Conservation (phyloP, 1,140 invertebrate genomes). For the Polypedilum pembai region DNA sequence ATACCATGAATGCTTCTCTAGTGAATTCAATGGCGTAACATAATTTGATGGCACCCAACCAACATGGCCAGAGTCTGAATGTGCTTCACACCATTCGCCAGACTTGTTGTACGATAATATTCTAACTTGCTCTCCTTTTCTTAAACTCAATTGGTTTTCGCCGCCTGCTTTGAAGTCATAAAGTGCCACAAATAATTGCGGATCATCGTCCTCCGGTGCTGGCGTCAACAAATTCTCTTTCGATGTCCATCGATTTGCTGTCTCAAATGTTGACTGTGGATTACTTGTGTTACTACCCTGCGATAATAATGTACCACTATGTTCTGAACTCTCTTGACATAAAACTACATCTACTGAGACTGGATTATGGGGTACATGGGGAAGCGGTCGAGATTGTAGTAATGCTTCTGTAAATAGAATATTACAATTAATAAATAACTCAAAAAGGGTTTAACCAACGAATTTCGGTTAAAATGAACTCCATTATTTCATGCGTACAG, state of each 20-base stretch:
- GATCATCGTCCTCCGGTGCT: conserved; percentile 78
- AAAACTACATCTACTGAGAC: conserved; percentile 34
- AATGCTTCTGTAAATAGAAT: conserved; percentile 71
- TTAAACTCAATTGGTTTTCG: conserved; percentile 94
- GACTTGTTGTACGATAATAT: conserved; percentile 98
- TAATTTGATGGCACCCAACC: conserved; percentile 99
- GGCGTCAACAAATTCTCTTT: conserved; percentile 91
- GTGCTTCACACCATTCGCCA: conserved; percentile 98
- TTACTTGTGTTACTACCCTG: conserved; percentile 2
- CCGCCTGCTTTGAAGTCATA: conserved; percentile 97
- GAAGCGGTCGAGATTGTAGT: conserved; percentile 80
- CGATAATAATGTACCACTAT: conserved; percentile 44
- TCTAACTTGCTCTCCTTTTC: conserved; percentile 95
- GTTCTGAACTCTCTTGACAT: conserved; percentile 39
- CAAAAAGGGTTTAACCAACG: background rate
- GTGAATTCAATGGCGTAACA: conserved; percentile 92
- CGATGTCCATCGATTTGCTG: conserved; percentile 80
- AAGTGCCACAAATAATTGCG: conserved; percentile 88
- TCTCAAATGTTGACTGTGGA: conserved; percentile 40
- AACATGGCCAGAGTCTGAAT: conserved; percentile 78
- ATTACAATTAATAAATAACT: conserved; percentile 5
- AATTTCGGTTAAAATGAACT: too few species aligned
- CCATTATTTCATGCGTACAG: too few species aligned
- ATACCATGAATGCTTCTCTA: conserved; percentile 99
- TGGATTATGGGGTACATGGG: conserved; percentile 63